Conservation (phyloP, 2,113 vertebrate species). For the Oxygymnocypris stewartii region DNA sequence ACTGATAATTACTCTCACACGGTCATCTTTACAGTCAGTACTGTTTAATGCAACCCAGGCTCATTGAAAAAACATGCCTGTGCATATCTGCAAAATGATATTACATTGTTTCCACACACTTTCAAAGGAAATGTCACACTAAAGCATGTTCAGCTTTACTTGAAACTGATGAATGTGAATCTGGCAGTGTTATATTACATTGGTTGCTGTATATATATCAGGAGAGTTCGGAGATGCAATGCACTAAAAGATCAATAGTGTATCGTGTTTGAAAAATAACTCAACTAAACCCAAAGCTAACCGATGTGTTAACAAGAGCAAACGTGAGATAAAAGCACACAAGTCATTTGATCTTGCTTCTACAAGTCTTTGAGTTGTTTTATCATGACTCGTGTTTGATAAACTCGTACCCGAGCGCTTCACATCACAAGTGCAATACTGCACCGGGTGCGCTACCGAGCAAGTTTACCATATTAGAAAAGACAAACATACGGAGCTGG, state of each 20-base stretch:
- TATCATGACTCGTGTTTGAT: no score
- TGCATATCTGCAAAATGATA: neutral
- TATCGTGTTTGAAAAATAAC: neutral
- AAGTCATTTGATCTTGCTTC: neutral
- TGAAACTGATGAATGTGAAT: neutral
- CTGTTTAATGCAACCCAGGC: neutral
- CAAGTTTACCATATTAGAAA: neutral
- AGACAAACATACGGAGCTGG: neutral
- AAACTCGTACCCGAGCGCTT: no score
- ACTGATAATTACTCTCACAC: slow-evolving; percentile 35
- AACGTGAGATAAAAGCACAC: neutral
- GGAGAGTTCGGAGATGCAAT: neutral
- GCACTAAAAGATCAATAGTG: neutral
- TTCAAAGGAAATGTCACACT: neutral
- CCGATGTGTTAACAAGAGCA: neutral
- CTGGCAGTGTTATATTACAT: neutral
- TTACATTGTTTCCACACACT: neutral
- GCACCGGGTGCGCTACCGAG: neutral
- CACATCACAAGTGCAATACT: neutral
- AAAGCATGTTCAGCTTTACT: neutral
- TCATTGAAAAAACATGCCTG: neutral
- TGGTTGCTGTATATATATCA: no score
- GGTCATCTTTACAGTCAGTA: neutral
- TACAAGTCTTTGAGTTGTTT: no score
- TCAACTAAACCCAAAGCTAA: neutral